A percentile compares a stretch with the other conserved stretches of the same genome.
Conservation (phyloP, 2,113 vertebrate genomes). For the Peucedramus taeniatus region DNA sequence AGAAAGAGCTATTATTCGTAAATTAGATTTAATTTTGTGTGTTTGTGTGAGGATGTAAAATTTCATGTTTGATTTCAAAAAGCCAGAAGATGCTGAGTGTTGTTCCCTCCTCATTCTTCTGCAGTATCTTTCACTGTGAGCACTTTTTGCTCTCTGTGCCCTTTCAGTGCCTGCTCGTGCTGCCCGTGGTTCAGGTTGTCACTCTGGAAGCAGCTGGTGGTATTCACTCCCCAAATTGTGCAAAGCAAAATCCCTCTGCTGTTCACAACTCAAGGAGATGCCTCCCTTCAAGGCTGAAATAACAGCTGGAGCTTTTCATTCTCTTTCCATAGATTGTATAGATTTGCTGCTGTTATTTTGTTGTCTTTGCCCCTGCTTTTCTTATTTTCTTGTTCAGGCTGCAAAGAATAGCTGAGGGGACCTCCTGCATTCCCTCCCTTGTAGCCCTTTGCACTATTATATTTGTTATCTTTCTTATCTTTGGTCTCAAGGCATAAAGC, state of each 20-base stretch:
- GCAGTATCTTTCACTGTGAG: background rate
- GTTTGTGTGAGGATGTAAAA: background rate
- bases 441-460: accelerated
- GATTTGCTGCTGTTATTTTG: background rate
- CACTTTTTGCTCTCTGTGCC: background rate
- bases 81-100: background rate
- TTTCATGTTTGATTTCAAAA: background rate
- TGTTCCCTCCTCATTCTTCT: background rate
- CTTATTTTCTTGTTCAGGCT: background rate
- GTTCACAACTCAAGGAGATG: background rate
- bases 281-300: background rate
- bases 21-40: background rate
- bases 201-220: background rate
- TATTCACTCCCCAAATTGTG: background rate
- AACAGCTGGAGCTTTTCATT: background rate
- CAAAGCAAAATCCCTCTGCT: background rate
- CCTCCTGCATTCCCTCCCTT: background rate
- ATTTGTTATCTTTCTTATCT: background rate
- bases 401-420: background rate
- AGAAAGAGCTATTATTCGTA: background rate
- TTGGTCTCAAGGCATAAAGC: background rate
- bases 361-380: background rate
- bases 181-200: background rate
- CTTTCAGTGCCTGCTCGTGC: accelerated
- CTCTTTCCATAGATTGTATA: background rate